Conservation (phyloP, 2,113 vertebrate genomes). For the Ondatra zibethicus region DNA sequence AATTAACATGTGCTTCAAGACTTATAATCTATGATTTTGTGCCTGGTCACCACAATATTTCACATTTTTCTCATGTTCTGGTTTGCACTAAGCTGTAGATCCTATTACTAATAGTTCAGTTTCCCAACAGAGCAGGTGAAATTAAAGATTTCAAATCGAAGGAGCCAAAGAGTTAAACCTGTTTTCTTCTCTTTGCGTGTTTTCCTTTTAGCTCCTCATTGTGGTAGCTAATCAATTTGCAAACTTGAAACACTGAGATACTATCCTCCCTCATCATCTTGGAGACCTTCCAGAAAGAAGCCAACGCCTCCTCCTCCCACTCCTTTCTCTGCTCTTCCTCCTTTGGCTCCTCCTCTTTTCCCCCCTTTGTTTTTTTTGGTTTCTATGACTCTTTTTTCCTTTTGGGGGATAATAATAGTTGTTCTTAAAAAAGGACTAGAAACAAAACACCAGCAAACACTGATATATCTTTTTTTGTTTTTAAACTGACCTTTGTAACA, state of each 20-base stretch:
- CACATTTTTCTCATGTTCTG: neutral
- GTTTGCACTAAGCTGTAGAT: neutral
- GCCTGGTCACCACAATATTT: conserved; percentile 19
- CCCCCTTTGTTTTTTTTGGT: neutral
- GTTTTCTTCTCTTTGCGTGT: neutral
- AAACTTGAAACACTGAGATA: neutral
- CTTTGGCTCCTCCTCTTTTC: neutral
- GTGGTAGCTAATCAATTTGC: neutral
- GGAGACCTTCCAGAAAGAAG: neutral
- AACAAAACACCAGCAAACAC: conserved; percentile 43
- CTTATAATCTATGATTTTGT: neutral
- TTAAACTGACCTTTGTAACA: conserved; percentile 39
- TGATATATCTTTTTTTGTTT: conserved; percentile 11
- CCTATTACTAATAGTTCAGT: neutral
- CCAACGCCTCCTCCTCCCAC: neutral
- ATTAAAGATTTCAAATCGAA: conserved; percentile 21
- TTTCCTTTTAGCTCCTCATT: neutral
- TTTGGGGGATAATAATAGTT: neutral
- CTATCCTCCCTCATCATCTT: neutral
- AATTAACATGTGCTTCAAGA: neutral
- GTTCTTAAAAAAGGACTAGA: neutral
- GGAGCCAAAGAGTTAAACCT: neutral
- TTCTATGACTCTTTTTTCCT: neutral
- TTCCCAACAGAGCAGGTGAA: neutral
- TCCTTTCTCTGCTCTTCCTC: neutral